Conservation (phyloP, 1,140 invertebrate species). For the Neuroterus valhalla region DNA sequence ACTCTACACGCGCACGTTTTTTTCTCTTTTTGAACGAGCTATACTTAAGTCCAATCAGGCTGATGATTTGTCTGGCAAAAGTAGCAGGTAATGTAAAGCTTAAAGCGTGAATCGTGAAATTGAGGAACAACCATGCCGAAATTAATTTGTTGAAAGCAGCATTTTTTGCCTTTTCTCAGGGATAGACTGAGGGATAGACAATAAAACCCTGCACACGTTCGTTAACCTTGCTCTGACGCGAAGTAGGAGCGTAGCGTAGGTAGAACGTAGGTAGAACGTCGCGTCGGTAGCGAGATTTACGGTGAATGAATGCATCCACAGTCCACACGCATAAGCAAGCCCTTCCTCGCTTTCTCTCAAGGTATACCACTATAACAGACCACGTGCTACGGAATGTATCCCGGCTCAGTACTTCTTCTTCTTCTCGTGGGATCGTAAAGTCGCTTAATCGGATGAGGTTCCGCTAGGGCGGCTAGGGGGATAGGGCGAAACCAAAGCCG, state of each 20-base stretch:
- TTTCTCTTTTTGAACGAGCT: neutral
- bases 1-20: no score
- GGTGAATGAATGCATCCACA: slow-evolving; percentile 5
- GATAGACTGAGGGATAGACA: neutral
- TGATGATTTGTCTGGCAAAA: neutral
- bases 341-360: neutral
- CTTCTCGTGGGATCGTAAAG: slow-evolving; percentile 56
- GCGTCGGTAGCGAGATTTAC: slow-evolving; percentile 47
- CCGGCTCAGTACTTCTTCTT: slow-evolving; percentile 35
- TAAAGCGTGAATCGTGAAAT: neutral
- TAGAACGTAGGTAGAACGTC: no score
- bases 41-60: no score
- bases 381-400: slow-evolving; percentile 35
- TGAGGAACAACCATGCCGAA: neutral
- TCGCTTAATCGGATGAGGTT: slow-evolving; percentile 64
- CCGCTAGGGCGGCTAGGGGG: slow-evolving; percentile 37
- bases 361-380: slow-evolving; percentile 9
- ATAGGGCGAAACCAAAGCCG: slow-evolving; percentile 42
- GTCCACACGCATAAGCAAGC: neutral
- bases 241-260: no score
- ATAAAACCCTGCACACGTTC: slow-evolving; percentile 40
- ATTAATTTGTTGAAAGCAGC: neutral
- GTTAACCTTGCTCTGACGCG: slow-evolving; percentile 37
- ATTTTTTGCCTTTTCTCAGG: neutral
- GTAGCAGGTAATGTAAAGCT: neutral